These are phyloP conservation scores for Platycheirus rosarum DNA, from an alignment of 2,888 invertebrate species.

Conservation along the genomic window DNA sequence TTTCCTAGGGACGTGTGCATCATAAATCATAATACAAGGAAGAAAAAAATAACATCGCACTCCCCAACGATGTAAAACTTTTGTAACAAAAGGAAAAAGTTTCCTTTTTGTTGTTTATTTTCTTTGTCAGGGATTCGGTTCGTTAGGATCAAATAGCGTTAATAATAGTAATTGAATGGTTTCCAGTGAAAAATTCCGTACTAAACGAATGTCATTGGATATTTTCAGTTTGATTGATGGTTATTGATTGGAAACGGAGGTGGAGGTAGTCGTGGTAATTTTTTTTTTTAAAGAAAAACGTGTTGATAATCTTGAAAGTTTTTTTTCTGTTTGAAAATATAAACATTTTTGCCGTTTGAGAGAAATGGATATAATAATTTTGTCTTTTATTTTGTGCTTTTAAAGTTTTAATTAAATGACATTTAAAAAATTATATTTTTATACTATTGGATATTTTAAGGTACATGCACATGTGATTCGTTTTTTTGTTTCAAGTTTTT, in stretches of 20 bases:
- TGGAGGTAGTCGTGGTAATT: not conserved
- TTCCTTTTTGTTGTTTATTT: not conserved
- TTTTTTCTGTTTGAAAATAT: too few relatives aligned
- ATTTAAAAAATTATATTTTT: too few relatives aligned
- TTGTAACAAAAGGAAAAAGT: constrained; percentile 3
- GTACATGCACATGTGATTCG: too few relatives aligned
- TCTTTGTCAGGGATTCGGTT: constrained; percentile 21
- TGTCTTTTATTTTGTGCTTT: too few relatives aligned
- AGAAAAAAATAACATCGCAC: constrained; percentile 15
- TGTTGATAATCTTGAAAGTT: too few relatives aligned
- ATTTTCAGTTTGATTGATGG: constrained; percentile 23
- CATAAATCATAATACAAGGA: constrained; percentile 53
- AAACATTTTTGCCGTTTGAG: too few relatives aligned
- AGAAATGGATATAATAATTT: too few relatives aligned
- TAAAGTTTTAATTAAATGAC: too few relatives aligned
- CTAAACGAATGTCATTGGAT: constrained; percentile 18
- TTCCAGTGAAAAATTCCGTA: constrained; percentile 36
- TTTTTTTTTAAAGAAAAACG: constrained; percentile 3
- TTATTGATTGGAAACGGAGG: constrained; percentile 8
- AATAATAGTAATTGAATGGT: constrained; percentile 49
- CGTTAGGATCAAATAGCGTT: constrained; percentile 33
- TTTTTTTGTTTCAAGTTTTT: too few relatives aligned
- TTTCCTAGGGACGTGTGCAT: constrained; percentile 25
- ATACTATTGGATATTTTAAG: too few relatives aligned
- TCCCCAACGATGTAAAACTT: constrained; percentile 14